Base-by-base conservation (phyloP, 2,888 invertebrate species). In the Calliphora vomitoria region DNA sequence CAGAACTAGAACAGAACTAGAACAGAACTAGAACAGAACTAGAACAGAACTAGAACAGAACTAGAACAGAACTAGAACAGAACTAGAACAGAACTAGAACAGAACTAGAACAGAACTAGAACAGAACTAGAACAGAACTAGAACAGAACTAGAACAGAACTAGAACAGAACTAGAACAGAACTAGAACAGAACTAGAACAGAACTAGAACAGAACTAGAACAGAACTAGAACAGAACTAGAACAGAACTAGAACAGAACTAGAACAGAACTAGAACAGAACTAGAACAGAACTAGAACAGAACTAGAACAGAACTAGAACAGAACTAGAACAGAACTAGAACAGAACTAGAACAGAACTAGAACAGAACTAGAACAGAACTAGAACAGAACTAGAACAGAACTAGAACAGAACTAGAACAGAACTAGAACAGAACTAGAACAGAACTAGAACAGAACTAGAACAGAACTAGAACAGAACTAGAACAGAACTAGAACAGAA, bases 11-110 rank as follows among this genome's bases (percentile, higher is more conserved):
- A 58, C 18, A 10, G n/a, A 60, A 20, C 35, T 60, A 25, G 35
- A 31, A 60, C 31, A 15, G 11, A 25, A n/a, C 13, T 60, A 13
- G 15, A 13, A 35, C n/a, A 4, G 53, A 53, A 53, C 53, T 53
- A 18, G 53, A 53, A 53, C 53, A 3, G 53, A 53, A 53, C 18
- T 53, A 53, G 53, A 53, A 53, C 53, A 3, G 53, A 53, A 53
- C 53, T 53, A 53, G 53, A 53, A 53, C 53, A n/a, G 53, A 53
- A 53, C 53, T 53, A 53, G 53, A 53, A 53, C 53, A 3, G 53
- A 53, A 53, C 53, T 53, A 53, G 18, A 53, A 53, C 53, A n/a
- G 53, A 53, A 53, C 53, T 53, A 53, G 53, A 53, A 53, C 53
- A 1, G 53, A 53, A 53, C 53, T 53, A 53, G 53, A 53, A 53